Percentiles rank a stretch among this genome's conserved stretches.
Evolutionary conservation across 2,888 invertebrate species (phyloP).

Genomic region (Hartigia nigra): DNA sequence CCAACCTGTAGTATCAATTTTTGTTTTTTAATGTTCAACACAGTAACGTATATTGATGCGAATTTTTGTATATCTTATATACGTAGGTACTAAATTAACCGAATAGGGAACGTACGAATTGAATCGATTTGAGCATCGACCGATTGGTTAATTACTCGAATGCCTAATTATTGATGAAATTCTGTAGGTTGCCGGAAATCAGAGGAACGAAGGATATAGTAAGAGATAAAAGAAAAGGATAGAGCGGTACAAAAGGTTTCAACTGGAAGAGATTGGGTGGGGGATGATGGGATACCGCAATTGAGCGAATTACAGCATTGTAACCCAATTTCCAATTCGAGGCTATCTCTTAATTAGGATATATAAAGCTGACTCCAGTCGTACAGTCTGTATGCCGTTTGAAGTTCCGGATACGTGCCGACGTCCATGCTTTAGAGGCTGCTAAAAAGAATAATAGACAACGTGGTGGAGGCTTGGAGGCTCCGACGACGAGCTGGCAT

Average conservation of each 20-base stretch:
- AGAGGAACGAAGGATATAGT: not conserved
- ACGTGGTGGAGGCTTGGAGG: not conserved
- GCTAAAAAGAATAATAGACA: not conserved
- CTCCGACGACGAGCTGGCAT: not conserved
- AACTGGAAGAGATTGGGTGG: not conserved
- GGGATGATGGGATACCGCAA: not conserved
- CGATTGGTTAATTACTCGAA: not conserved
- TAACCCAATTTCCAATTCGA: not conserved
- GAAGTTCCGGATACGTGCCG: not conserved
- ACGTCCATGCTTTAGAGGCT: not conserved
- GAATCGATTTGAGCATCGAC: not conserved
- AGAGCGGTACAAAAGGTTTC: not conserved
- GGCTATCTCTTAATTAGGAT: not conserved
- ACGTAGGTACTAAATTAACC: no score
- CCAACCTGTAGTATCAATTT: not conserved
- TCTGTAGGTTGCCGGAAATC: not conserved
- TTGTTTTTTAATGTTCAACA: no score
- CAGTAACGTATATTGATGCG: no score
- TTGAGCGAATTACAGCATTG: not conserved
- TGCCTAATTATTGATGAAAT: not conserved
- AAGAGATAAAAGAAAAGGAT: not conserved
- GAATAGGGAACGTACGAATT: not conserved
- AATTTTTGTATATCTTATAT: no score
- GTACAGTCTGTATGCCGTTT: not conserved
- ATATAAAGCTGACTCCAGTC: not conserved